These are phyloP conservation scores for Phrynocephalus vlangalii DNA, from an alignment of 2,797 vertebrate genomes.

Conservation along the genomic window DNA sequence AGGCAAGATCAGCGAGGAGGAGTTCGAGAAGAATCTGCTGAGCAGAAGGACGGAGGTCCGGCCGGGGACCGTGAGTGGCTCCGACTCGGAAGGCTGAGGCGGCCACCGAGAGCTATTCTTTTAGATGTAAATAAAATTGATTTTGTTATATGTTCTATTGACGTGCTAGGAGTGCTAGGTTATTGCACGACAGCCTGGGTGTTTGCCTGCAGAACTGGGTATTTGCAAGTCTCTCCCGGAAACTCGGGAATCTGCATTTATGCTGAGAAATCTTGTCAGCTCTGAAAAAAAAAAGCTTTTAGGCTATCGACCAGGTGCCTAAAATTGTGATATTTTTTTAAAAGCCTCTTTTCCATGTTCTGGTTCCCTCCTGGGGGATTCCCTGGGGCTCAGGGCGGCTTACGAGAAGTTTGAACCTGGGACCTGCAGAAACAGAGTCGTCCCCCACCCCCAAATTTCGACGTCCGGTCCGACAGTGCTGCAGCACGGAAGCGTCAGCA, in stretches of 20 bases:
- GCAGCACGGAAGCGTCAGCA: neutral
- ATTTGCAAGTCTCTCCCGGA: too few relatives aligned
- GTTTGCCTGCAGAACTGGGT: neutral
- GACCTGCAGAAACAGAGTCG: neutral
- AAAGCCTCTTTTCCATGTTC: neutral
- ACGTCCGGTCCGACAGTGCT: neutral
- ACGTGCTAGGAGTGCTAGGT: neutral
- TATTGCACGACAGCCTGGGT: neutral
- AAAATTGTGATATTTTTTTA: neutral
- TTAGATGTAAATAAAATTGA: slow-evolving; percentile 45
- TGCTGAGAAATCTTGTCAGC: neutral
- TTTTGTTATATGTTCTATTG: slow-evolving; percentile 4
- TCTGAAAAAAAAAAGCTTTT: neutral
- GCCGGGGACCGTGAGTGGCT: slow-evolving; percentile 30
- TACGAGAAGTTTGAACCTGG: neutral
- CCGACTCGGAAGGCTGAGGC: slow-evolving; percentile 47
- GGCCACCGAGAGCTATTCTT: neutral
- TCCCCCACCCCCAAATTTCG: neutral
- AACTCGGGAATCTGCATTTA: too few relatives aligned
- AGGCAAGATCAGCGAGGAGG: slow-evolving; percentile 90
- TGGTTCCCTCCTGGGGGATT: too few relatives aligned
- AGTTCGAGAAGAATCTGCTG: slow-evolving; percentile 89
- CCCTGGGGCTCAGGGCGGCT: too few relatives aligned
- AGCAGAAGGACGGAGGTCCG: slow-evolving; percentile 13
- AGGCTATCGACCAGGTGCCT: too few relatives aligned